Percentiles rank a stretch among this genome's conserved stretches.
Evolutionary conservation across 2,113 vertebrate species (phyloP).

Genomic region (Planiliza haematocheilus): DNA sequence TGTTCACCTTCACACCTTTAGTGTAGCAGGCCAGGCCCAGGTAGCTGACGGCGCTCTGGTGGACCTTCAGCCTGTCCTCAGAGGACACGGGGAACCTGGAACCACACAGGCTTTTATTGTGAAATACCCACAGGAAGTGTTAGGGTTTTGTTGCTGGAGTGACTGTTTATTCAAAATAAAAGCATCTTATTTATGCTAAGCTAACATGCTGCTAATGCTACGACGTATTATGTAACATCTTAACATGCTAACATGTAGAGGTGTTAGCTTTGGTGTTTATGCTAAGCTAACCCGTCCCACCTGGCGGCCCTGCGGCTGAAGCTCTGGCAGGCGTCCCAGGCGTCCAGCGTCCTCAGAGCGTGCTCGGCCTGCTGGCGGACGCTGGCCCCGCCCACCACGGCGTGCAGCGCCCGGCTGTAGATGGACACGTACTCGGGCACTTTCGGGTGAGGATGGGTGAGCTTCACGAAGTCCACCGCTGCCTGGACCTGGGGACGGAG

Average conservation of each 20-base stretch:
- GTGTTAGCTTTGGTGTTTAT: too few relatives aligned
- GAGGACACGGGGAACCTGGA: constrained; percentile 62
- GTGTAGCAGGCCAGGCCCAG: constrained; percentile 81
- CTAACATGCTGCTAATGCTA: too few relatives aligned
- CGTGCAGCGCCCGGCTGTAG: constrained; percentile 72
- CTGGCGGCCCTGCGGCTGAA: constrained; percentile 70
- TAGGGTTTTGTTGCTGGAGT: too few relatives aligned
- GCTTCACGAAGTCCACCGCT: constrained; percentile 71
- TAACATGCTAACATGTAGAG: too few relatives aligned
- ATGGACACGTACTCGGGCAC: constrained; percentile 67
- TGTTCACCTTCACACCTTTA: constrained; percentile 48
- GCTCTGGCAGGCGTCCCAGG: constrained; percentile 70
- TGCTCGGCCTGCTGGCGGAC: constrained; percentile 62
- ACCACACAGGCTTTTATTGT: constrained; percentile 15
- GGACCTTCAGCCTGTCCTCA: constrained; percentile 70
- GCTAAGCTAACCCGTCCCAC: constrained; percentile 23
- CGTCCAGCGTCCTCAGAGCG: constrained; percentile 68
- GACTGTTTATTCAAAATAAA: too few relatives aligned
- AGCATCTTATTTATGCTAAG: too few relatives aligned
- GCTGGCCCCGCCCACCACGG: constrained; percentile 70
- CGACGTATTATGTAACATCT: too few relatives aligned
- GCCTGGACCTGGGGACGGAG: constrained; percentile 65
- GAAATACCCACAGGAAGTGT: background rate
- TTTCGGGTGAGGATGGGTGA: constrained; percentile 79
- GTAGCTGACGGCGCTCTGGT: constrained; percentile 73